phyloP scores from a whole-genome alignment of 2,888 invertebrate genomes.

The Branchellion lobata region DNA sequence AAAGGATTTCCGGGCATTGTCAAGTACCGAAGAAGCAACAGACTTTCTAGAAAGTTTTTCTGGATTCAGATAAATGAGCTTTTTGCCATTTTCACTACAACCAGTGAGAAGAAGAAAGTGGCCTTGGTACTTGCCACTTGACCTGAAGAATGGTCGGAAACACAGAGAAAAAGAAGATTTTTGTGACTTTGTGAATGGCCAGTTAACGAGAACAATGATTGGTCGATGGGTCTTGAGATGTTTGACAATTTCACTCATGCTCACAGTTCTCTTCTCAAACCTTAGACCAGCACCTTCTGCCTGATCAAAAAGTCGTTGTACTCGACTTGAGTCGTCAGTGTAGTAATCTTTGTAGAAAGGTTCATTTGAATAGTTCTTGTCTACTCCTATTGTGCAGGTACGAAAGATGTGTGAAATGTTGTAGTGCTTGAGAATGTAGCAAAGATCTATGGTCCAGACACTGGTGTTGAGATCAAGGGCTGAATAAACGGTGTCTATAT shows the following conservation, averaged over 20 bases:
- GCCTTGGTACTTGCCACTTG: not conserved
- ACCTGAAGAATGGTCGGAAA: not conserved
- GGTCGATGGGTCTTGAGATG: not conserved
- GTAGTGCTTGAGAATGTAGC: not conserved
- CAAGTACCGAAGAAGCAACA: not conserved
- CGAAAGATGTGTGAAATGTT: not conserved
- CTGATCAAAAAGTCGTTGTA: not conserved
- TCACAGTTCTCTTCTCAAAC: not conserved
- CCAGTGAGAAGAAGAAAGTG: not conserved
- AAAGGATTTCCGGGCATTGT: not conserved
- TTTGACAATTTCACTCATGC: not conserved
- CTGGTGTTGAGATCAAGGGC: not conserved
- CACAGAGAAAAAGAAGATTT: not conserved
- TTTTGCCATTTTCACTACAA: not conserved
- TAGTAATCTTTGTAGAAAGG: constrained; percentile 2
- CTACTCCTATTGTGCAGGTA: not conserved
- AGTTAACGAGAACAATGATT: not conserved
- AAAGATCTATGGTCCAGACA: constrained; percentile 5
- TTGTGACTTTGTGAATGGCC: not conserved
- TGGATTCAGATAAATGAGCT: not conserved
- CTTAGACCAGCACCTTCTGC: not conserved
- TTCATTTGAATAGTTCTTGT: not conserved
- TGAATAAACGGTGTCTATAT: not conserved
- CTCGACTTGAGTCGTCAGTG: not conserved
- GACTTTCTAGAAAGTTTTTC: not conserved